Base-by-base conservation (phyloP, 2,797 vertebrate species). In the Anomalospiza imberbis region DNA sequence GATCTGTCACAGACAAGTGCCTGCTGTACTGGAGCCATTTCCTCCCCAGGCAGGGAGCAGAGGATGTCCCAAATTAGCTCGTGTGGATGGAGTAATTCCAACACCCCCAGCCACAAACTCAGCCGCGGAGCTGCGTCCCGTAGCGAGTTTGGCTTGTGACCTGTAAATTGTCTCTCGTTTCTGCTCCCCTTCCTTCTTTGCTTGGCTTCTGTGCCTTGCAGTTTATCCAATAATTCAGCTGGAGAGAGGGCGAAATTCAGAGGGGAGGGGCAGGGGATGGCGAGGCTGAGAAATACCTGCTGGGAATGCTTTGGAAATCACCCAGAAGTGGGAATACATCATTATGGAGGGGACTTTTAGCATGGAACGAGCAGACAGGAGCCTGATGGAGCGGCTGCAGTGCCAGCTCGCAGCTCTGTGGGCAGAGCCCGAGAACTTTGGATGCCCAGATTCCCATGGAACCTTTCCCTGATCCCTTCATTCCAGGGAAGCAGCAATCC, bases 1-100 rank as follows among this genome's bases (percentile, higher is more conserved):
- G 94, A 91, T 94, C 92, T 96, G 94, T 78, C 73, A 68, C 89
- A 93, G 92, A 95, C 94, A 94, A 95, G 92, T 53, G 91, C 81
- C 87, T 89, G 91, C 93, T 93, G 82, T 13, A 88, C 87, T 48
- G 91, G 78, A 95, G 85, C 92, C 6, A 9, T 80, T 75, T 88
- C 79, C 85, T 96, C 76, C 70, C 47, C 89, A 73, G 95, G 93
- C 92, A 73, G 91, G 79, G 86, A 88, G 93, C 72, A 60, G 92
- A 93, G 93, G 68, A 95, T 3, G 0, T 72, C 85, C 91, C 70
- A 92, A 91, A 95, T 95, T 93, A 85, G 62, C 87, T 94, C 38
- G 72, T 0, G 47, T 86, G 87, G 70, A 95, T 89, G 93, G 94
- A 95, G 78, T 2, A 8, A 55, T 81, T 95, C 92, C 95, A 96